phyloP scores from a whole-genome alignment of 2,888 invertebrate species.

The Pseudococcus viburni region DNA sequence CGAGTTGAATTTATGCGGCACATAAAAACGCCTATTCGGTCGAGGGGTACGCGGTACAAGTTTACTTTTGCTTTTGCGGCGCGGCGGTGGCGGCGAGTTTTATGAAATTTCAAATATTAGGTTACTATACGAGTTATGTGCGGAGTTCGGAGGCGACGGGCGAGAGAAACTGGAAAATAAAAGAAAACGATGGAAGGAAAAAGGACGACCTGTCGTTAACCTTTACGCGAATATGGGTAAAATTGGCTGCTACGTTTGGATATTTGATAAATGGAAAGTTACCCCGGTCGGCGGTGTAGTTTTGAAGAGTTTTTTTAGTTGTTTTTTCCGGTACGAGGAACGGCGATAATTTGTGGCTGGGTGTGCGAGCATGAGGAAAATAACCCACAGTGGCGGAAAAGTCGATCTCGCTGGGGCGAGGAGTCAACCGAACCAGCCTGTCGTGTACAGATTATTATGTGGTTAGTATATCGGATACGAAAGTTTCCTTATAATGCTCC shows the following conservation, averaged over 20 bases:
- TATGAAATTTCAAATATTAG: slow-evolving; percentile 27
- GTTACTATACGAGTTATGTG: not conserved
- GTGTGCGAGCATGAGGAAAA: not conserved
- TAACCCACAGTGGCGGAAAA: not conserved
- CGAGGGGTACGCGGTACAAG: not conserved
- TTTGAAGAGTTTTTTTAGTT: slow-evolving; percentile 20
- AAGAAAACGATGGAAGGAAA: not conserved
- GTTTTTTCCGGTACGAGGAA: not conserved
- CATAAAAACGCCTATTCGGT: slow-evolving; percentile 30
- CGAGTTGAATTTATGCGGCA: slow-evolving; percentile 8
- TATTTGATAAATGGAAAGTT: slow-evolving; percentile 23
- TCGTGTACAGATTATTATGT: slow-evolving; percentile 26
- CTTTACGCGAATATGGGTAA: slow-evolving; percentile 19
- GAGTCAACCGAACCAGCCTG: not conserved
- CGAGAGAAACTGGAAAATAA: slow-evolving; percentile 14
- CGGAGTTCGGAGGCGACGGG: not conserved
- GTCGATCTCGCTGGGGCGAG: not conserved
- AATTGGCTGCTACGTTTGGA: slow-evolving; percentile 4
- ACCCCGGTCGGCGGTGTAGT: slow-evolving; percentile 6
- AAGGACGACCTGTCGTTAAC: slow-evolving; percentile 19
- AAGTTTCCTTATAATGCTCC: not conserved
- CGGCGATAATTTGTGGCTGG: slow-evolving; percentile 23
- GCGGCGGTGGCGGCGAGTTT: not conserved
- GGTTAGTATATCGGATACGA: not conserved
- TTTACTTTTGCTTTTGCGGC: slow-evolving; percentile 1